phyloP scores from a whole-genome alignment of 1,140 invertebrate genomes.

The Camponotus vicinus region DNA sequence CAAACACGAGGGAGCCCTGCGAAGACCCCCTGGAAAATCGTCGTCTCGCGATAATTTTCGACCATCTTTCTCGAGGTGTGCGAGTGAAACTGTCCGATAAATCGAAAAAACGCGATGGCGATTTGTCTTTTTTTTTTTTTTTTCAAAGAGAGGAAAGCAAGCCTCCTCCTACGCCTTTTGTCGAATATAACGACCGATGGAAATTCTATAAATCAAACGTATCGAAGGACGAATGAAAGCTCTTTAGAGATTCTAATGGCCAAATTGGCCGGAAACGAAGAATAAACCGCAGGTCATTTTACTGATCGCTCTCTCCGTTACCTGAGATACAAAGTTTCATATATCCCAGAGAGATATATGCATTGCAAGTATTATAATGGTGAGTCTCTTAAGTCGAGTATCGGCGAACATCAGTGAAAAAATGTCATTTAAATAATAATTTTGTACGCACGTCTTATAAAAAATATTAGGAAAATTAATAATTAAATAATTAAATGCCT shows the following conservation, averaged over 20 bases:
- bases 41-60: slow-evolving; percentile 4
- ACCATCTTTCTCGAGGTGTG: not conserved
- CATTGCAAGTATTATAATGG: not conserved
- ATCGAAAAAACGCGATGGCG: not conserved
- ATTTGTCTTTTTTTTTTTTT: not conserved
- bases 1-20: not conserved
- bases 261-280: slow-evolving; percentile 16
- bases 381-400: too few species aligned
- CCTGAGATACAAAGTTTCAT: not conserved
- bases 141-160: not conserved
- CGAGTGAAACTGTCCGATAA: not conserved
- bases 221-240: not conserved
- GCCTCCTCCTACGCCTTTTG: slow-evolving; percentile 5
- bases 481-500: too few species aligned
- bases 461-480: too few species aligned
- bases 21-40: not conserved
- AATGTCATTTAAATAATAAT: too few species aligned
- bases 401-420: too few species aligned
- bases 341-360: not conserved
- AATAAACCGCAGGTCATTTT: not conserved
- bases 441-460: too few species aligned
- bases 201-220: slow-evolving; percentile 22
- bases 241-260: slow-evolving; percentile 1
- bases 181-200: not conserved
- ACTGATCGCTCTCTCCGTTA: not conserved